phyloP scores from a whole-genome alignment of 2,113 vertebrate species.

The Actinemys pallida region DNA sequence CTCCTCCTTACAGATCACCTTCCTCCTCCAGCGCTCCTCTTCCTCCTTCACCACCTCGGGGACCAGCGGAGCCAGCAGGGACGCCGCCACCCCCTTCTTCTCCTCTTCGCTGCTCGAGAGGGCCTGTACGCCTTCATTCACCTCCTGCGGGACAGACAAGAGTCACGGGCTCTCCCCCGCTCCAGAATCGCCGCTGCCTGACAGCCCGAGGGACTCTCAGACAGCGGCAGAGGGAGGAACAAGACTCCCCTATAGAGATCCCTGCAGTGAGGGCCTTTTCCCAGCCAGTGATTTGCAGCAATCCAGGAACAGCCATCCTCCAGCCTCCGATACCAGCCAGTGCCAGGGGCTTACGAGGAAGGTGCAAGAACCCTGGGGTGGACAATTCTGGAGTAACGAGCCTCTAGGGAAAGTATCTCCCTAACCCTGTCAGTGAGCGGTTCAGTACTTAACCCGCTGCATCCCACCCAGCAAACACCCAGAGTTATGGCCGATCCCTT shows the following conservation, averaged over 20 bases:
- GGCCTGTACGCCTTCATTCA: constrained; percentile 93
- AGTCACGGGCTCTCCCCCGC: neutral
- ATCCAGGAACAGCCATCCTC: neutral
- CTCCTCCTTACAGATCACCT: constrained; percentile 88
- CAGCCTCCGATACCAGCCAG: neutral
- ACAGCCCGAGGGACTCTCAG: neutral
- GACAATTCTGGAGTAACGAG: neutral
- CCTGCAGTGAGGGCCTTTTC: neutral
- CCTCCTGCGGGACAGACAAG: constrained; percentile 83
- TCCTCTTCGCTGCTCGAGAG: constrained; percentile 95
- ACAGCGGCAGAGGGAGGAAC: neutral
- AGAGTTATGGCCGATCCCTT: neutral
- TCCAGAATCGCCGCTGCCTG: neutral
- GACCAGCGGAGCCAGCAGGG: constrained; percentile 92
- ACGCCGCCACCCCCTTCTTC: constrained; percentile 90
- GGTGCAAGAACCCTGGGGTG: neutral
- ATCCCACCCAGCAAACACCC: neutral
- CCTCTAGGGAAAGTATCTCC: neutral
- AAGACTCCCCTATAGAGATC: neutral
- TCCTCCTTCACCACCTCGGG: constrained; percentile 92
- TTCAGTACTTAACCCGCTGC: neutral
- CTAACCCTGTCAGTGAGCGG: neutral
- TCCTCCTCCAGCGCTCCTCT: constrained; percentile 96
- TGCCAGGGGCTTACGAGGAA: neutral
- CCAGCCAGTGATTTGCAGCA: neutral